A percentile compares a stretch with the other conserved stretches of the same genome.
Evolutionary conservation across 2,888 invertebrate species (phyloP).

Genomic region (Perithous albicinctus): DNA sequence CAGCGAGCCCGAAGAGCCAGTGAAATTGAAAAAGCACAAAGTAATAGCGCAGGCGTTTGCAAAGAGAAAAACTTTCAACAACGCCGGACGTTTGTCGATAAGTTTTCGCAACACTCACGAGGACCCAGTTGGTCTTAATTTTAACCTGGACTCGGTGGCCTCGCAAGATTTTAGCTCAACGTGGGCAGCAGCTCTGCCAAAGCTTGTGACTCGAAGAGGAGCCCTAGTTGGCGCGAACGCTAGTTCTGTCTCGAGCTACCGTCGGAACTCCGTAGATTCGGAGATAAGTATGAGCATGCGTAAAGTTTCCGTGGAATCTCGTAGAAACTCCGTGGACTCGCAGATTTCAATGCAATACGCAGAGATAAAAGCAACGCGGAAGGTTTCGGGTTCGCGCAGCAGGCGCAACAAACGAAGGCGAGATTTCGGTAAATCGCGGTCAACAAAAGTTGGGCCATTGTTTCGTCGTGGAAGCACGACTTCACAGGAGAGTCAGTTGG

Average conservation of each 20-base stretch:
- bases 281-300: slow-evolving; percentile 91
- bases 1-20: slow-evolving; percentile 89
- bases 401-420: slow-evolving; percentile 84
- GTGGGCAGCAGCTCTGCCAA: slow-evolving; percentile 96
- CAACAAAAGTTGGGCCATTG: slow-evolving; percentile 78
- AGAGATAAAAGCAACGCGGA: slow-evolving; percentile 89
- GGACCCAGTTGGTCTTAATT: slow-evolving; percentile 94
- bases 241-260: slow-evolving; percentile 86
- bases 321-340: slow-evolving; percentile 95
- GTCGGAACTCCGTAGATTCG: slow-evolving; percentile 87
- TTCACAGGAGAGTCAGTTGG: slow-evolving; percentile 93
- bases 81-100: slow-evolving; percentile 94
- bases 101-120: slow-evolving; percentile 94
- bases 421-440: slow-evolving; percentile 83
- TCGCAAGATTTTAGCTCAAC: slow-evolving; percentile 95
- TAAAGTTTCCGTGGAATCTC: slow-evolving; percentile 94
- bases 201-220: slow-evolving; percentile 93
- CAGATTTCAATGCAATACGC: slow-evolving; percentile 94
- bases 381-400: slow-evolving; percentile 85
- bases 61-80: slow-evolving; percentile 93
- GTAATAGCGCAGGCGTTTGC: slow-evolving; percentile 96
- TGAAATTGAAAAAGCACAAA: slow-evolving; percentile 93
- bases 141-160: slow-evolving; percentile 90
- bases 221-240: slow-evolving; percentile 90
- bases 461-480: slow-evolving; percentile 89